Base-by-base conservation (phyloP, 2,113 vertebrate species). In the Galemys pyrenaicus region DNA sequence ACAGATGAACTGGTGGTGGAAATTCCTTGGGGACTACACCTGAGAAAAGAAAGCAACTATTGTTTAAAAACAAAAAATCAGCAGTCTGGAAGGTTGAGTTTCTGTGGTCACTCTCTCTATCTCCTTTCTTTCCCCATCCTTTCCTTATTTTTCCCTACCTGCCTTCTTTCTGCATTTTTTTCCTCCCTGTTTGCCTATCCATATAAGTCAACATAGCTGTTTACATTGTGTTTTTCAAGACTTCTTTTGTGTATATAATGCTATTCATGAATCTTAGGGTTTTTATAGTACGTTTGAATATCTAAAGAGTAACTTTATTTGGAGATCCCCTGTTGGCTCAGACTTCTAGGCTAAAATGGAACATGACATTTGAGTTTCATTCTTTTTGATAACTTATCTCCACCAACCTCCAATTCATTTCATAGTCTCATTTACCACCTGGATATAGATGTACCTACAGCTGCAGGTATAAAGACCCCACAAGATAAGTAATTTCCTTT, bases 401-500 rank as follows among this genome's bases (percentile, higher is more conserved):
- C 32, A 78, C 6, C 49, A 83, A 46, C 16, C 6, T 54, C 19
- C 30, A 39, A 3, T 41, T 20, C 64, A 32, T 39, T 28, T 41
- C 46, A 62, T 3, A 11, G 28, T 78, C 32, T 58, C 16, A 35
- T 51, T 74, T 79, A 49, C 58, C 75, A 87, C 89, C 80, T 95
- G 84, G 79, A 46, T 82, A 44, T 2, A 17, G 35, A 86, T 30
- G 28, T 67, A 12, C 73, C 46, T 79, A 49, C 64, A 93, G 68
- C 70, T 97, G 80, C n/a, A 28, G 51, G 64, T 28, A 56, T 75
- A 70, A 32, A 70, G 44, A 89, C 6, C 4, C 56, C 39, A 49
- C 73, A 86, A 46, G 67, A 46, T 78, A 77, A 39, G 56, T 58
- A 73, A 94, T 89, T 91, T 91, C 20, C 68, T 67, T 84, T 91